Percentiles rank a stretch among this genome's conserved stretches.
Conservation (phyloP, 2,888 invertebrate genomes). For the Hipparchia semele region DNA sequence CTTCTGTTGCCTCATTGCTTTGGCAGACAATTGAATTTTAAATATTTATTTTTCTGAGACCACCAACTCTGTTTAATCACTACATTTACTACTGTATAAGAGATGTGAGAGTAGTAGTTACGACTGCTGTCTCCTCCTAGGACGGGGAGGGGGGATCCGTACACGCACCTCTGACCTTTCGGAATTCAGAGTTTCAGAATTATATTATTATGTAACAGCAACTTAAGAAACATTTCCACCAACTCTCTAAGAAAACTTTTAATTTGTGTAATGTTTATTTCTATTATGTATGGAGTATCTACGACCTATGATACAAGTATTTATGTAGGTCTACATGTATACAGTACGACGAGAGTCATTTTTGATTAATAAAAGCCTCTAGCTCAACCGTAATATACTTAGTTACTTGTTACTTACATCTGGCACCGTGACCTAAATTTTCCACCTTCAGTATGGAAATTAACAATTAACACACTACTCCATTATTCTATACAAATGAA, state of each 20-base stretch:
- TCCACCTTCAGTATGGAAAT: slow-evolving; percentile 3
- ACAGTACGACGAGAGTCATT: no score
- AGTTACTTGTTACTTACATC: background rate
- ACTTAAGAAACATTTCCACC: no score
- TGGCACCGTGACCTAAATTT: background rate
- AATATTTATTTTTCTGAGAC: background rate
- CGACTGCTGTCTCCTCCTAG: no score
- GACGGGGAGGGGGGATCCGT: no score
- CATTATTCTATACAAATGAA: background rate
- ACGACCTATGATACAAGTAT: no score
- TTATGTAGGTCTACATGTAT: no score
- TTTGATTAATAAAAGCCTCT: no score
- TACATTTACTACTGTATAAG: background rate
- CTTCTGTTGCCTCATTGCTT: slow-evolving; percentile 18
- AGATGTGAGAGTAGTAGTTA: background rate
- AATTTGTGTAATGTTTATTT: background rate
- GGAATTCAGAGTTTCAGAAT: no score
- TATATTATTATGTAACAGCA: no score
- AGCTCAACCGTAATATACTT: no score
- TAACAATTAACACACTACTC: background rate
- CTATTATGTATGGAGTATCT: background rate
- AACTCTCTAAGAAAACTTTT: no score
- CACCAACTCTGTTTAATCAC: slow-evolving; percentile 1
- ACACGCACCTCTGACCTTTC: no score
- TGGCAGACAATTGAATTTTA: slow-evolving; percentile 12